Percentiles rank a stretch among this genome's conserved stretches.
Evolutionary conservation across 2,113 vertebrate genomes (phyloP).

Genomic region (Zosterops lateralis): DNA sequence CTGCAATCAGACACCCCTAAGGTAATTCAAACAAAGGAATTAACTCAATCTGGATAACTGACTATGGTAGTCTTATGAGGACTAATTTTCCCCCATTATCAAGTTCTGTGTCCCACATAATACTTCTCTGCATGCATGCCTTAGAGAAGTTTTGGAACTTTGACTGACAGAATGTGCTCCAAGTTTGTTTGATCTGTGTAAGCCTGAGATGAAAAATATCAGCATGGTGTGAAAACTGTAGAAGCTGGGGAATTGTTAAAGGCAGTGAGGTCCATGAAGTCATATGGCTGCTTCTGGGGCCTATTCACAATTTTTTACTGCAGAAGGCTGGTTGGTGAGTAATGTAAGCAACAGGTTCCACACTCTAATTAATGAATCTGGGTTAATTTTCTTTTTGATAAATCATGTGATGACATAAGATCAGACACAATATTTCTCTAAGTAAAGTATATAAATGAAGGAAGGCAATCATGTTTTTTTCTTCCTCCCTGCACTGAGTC

Average conservation of each 20-base stretch:
- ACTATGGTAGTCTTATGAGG: neutral
- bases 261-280: neutral
- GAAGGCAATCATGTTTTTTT: neutral
- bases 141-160: neutral
- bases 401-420: neutral
- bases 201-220: neutral
- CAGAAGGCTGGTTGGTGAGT: neutral
- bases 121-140: neutral
- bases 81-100: neutral
- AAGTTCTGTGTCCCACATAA: neutral
- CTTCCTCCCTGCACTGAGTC: neutral
- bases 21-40: neutral
- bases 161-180: neutral
- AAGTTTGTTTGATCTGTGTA: neutral
- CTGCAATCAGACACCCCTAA: neutral
- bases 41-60: neutral
- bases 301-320: neutral
- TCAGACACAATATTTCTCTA: neutral
- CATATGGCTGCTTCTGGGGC: neutral
- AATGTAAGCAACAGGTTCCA: neutral
- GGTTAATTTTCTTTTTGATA: neutral
- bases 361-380: neutral
- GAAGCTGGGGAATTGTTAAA: neutral
- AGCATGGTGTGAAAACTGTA: neutral
- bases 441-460: neutral